A percentile compares a stretch with the other conserved stretches of the same genome.
These are phyloP conservation scores for Leptinotarsa undecemlineata DNA, from an alignment of 1,140 invertebrate genomes.

Conservation along the genomic window DNA sequence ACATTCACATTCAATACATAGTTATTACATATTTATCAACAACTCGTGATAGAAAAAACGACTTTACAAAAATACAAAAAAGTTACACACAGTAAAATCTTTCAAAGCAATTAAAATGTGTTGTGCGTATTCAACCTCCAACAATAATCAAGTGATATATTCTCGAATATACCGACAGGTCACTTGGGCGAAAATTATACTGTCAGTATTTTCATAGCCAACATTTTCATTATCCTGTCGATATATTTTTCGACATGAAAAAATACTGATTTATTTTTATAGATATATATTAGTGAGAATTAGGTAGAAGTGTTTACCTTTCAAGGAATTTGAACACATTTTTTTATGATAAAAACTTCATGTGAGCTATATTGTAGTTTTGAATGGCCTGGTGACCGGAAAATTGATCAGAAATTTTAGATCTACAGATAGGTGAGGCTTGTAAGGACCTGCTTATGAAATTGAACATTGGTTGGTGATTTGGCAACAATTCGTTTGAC, in stretches of 20 bases:
- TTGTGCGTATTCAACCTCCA: conserved; percentile 26
- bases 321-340: conserved; percentile 38
- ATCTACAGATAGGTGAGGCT: no score
- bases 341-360: conserved; percentile 36
- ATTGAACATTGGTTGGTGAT: no score
- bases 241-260: conserved; percentile 2
- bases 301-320: conserved; percentile 35
- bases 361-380: conserved; percentile 33
- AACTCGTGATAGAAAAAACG: conserved; percentile 29
- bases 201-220: no score
- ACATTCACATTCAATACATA: conserved; percentile 22
- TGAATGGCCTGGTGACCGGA: not conserved
- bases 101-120: conserved; percentile 28
- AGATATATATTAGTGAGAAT: conserved; percentile 33
- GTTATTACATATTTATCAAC: conserved; percentile 28
- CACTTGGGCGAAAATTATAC: not conserved
- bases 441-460: no score
- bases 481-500: no score
- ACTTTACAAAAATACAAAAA: conserved; percentile 30
- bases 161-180: conserved; percentile 12
- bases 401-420: not conserved
- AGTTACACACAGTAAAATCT: conserved; percentile 29
- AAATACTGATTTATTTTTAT: conserved; percentile 7
- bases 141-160: conserved; percentile 6
- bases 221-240: not conserved